These are phyloP conservation scores for Gonocerus acuteangulatus DNA, from an alignment of 2,888 invertebrate species.

Conservation along the genomic window DNA sequence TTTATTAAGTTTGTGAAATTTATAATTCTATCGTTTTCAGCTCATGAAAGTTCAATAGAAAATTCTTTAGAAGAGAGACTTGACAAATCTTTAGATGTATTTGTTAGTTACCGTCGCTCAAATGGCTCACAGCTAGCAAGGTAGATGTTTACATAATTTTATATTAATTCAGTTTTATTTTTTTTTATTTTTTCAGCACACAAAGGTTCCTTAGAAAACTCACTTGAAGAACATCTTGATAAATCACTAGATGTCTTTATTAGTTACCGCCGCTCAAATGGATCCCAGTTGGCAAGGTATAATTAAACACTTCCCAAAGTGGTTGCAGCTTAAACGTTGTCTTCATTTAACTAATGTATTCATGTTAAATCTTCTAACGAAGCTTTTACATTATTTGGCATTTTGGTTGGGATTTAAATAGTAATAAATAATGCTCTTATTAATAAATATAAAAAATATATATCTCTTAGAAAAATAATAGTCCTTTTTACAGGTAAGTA, in stretches of 20 bases:
- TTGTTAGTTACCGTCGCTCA: constrained; percentile 93
- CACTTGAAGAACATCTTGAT: constrained; percentile 69
- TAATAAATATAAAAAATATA: too few species aligned
- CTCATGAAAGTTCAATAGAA: constrained; percentile 58
- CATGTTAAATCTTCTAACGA: too few species aligned
- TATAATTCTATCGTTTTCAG: constrained; percentile 43
- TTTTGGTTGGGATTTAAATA: too few species aligned
- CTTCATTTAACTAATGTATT: too few species aligned
- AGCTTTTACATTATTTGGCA: too few species aligned
- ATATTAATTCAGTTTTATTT: constrained; percentile 1
- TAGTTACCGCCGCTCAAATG: constrained; percentile 93
- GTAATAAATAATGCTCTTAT: too few species aligned
- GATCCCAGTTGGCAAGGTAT: constrained; percentile 81
- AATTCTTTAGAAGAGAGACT: constrained; percentile 66
- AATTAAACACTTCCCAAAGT: background rate
- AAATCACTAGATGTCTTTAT: constrained; percentile 95
- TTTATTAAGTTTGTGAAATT: background rate
- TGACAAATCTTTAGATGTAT: constrained; percentile 90
- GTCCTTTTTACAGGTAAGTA: too few species aligned
- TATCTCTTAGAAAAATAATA: too few species aligned
- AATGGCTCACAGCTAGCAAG: constrained; percentile 93
- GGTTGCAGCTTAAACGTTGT: background rate
- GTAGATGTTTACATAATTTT: constrained; percentile 40
- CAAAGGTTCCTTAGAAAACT: constrained; percentile 57
- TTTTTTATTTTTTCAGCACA: constrained; percentile 47